A percentile compares a stretch with the other conserved stretches of the same genome.
phyloP scores from a whole-genome alignment of 1,140 invertebrate species.

The Saccostrea glomerata region DNA sequence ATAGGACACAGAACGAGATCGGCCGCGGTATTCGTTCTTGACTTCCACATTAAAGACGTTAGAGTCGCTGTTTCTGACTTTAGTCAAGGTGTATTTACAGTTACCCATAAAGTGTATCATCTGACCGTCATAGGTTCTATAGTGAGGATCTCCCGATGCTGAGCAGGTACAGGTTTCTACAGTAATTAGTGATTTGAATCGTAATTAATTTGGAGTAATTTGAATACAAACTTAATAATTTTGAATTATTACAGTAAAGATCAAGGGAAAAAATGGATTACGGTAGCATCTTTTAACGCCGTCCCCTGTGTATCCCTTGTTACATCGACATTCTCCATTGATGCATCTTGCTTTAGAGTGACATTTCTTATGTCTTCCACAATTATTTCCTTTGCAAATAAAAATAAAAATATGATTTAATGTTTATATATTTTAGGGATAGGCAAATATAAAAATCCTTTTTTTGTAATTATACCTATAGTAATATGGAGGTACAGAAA shows the following conservation, averaged over 20 bases:
- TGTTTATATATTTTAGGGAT: no score
- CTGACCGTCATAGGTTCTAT: slow-evolving; percentile 75
- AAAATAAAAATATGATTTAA: background rate
- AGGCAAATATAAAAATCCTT: no score
- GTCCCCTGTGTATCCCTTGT: slow-evolving; percentile 45
- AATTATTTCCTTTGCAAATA: slow-evolving; percentile 5
- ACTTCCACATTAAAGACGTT: slow-evolving; percentile 57
- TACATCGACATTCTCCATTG: slow-evolving; percentile 49
- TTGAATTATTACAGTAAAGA: background rate
- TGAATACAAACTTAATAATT: background rate
- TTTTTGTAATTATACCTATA: no score
- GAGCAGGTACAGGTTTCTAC: slow-evolving; percentile 19
- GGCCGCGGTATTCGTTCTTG: slow-evolving; percentile 54
- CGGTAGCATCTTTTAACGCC: slow-evolving; percentile 37
- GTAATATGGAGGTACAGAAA: no score
- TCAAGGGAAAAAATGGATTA: background rate
- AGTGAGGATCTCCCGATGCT: slow-evolving; percentile 38
- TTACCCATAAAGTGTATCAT: slow-evolving; percentile 89
- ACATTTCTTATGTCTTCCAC: slow-evolving; percentile 38
- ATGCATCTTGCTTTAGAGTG: slow-evolving; percentile 30
- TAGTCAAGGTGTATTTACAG: slow-evolving; percentile 74
- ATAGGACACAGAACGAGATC: slow-evolving; percentile 34
- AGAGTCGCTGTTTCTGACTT: slow-evolving; percentile 18
- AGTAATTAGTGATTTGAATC: background rate
- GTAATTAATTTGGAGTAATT: no score